Base-by-base conservation (phyloP, 2,113 vertebrate species). In the Uria aalge region DNA sequence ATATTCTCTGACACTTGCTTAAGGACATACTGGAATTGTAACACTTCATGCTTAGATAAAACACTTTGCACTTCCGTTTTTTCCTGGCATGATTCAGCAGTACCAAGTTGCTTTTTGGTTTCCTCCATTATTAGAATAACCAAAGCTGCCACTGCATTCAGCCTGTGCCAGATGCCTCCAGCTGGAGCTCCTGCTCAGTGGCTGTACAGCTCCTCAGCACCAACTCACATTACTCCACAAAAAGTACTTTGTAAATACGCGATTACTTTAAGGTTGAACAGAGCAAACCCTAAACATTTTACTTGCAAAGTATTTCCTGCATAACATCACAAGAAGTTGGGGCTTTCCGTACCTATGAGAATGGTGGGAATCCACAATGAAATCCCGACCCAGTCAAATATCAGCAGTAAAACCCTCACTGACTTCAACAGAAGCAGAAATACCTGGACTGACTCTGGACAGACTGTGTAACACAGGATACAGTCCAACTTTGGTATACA, bases 1-100 rank as follows among this genome's bases (percentile, higher is more conserved):
- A 67, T 43, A 67, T 82, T 71, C 72, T 77, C 43, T 84, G 76
- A 74, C 55, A 85, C 32, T 83, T 81, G 59, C 91, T 91, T 88
- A 91, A 94, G 92, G 73, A 96, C 50, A 68, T 47, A 48, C 15
- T 48, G 26, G 52, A 94, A 84, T 85, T 89, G 87, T 79, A 94
- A 89, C 45, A 85, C 48, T 82, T 73, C 26, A 45, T 29, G 16
- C 27, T 94, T 72, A 77, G 60, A 92, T 41, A 79, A 92, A 86
- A 45, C 24, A 62, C 18, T 76, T 48, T 3, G 15, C 71, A 89
- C 71, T 79, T 85, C 38, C 77, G 7, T 36, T 78, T 80, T 34
- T 43, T 81, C 53, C 41, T 26, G 14, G 38, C 48, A 45, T 79
- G 40, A 79, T 41, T 92, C 71, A 78, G 43, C 32, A 76, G 52